Conservation (phyloP, 1,140 invertebrate species). For the Drosophila novamexicana region DNA sequence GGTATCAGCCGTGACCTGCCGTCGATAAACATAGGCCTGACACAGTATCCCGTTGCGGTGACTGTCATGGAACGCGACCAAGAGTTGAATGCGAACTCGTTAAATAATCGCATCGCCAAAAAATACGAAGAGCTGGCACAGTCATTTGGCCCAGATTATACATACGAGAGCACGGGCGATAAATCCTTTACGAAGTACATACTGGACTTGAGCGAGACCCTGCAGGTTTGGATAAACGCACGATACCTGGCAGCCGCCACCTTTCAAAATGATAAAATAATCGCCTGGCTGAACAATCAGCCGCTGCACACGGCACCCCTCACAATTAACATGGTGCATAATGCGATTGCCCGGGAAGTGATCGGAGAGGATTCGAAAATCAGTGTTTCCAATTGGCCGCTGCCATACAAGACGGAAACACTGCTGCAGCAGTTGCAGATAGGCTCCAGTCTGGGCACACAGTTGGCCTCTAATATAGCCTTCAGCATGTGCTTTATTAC, state of each 20-base stretch:
- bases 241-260: constrained; percentile 81
- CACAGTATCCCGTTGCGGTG: constrained; percentile 58
- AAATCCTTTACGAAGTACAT: constrained; percentile 50
- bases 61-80: constrained; percentile 57
- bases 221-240: constrained; percentile 64
- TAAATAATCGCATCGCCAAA: constrained; percentile 6
- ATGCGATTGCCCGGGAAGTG: constrained; percentile 86
- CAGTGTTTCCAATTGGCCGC: constrained; percentile 88
- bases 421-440: constrained; percentile 83
- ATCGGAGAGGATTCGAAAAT: constrained; percentile 82
- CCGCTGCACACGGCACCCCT: constrained; percentile 89
- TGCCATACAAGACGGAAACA: constrained; percentile 85
- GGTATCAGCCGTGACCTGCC: constrained; percentile 44
- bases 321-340: constrained; percentile 87
- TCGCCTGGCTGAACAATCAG: constrained; percentile 88
- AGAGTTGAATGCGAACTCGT: not conserved
- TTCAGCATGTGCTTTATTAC: constrained; percentile 90
- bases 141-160: constrained; percentile 51
- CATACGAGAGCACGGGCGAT: constrained; percentile 10
- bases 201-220: constrained; percentile 47
- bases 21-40: constrained; percentile 56
- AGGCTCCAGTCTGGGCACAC: constrained; percentile 87
- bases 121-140: constrained; percentile 51
- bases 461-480: constrained; percentile 87
- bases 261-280: constrained; percentile 81